Conservation (phyloP, 2,888 invertebrate species). For the Lasioglossum lativentre region DNA sequence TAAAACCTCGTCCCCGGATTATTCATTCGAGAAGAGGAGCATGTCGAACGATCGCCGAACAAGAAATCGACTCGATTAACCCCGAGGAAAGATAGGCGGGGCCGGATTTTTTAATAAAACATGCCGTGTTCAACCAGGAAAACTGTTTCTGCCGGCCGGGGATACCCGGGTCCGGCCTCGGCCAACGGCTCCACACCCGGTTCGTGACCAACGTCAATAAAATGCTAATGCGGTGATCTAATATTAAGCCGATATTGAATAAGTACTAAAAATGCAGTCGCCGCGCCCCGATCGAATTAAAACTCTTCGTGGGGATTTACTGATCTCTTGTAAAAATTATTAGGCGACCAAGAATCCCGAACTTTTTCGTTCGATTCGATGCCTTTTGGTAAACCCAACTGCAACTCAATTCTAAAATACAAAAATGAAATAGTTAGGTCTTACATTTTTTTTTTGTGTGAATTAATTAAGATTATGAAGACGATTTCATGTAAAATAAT, state of each 20-base stretch:
- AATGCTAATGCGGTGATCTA: constrained; percentile 53
- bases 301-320: constrained; percentile 20
- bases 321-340: constrained; percentile 41
- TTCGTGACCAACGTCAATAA: constrained; percentile 50
- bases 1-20: not conserved
- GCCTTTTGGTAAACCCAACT: no score
- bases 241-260: constrained; percentile 55
- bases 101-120: constrained; percentile 42
- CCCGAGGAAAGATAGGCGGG: not conserved
- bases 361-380: not conserved
- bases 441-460: no score
- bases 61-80: constrained; percentile 10
- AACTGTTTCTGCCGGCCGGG: constrained; percentile 20
- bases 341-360: not conserved
- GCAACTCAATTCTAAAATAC: no score
- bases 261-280: constrained; percentile 44
- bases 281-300: constrained; percentile 15
- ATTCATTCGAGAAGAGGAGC: not conserved
- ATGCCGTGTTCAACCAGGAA: constrained; percentile 21
- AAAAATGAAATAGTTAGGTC: no score
- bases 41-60: not conserved
- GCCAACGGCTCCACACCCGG: not conserved
- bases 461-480: not conserved
- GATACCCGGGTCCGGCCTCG: not conserved
- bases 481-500: not conserved